Evolutionary conservation across 2,797 vertebrate genomes (phyloP).

Genomic region (Glossophaga mutica): DNA sequence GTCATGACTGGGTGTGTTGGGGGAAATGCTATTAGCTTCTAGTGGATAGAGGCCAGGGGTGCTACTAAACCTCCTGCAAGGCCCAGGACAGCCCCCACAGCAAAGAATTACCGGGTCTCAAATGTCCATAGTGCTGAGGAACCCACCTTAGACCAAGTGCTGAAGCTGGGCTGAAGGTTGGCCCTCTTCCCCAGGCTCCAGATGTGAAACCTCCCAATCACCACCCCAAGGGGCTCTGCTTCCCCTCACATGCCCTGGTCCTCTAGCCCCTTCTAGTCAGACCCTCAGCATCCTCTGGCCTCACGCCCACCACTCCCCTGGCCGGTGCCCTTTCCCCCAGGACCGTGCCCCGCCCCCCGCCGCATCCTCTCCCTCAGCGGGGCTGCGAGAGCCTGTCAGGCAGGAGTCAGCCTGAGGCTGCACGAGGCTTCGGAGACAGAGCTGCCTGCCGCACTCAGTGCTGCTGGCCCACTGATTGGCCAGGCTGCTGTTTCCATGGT

Average conservation of each 20-base stretch:
- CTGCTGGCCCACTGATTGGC: conserved; percentile 68
- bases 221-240: not conserved
- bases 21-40: not conserved
- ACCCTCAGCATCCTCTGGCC: not conserved
- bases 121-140: not conserved
- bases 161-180: not conserved
- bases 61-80: not conserved
- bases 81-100: not conserved
- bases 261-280: not conserved
- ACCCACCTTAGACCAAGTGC: not conserved
- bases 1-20: not conserved
- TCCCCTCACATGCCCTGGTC: not conserved
- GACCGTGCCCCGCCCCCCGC: not conserved
- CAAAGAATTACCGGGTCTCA: not conserved
- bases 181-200: not conserved
- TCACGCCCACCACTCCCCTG: not conserved
- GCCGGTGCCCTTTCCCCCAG: not conserved
- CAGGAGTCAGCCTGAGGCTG: conserved; percentile 67
- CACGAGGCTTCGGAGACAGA: conserved; percentile 64
- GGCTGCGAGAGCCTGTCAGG: conserved; percentile 56
- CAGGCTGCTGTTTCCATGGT: conserved; percentile 73
- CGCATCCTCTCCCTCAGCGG: conserved; percentile 9
- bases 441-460: conserved; percentile 59
- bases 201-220: not conserved
- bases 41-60: not conserved